Conservation (phyloP, 2,113 vertebrate genomes). For the Seriola dumerili region DNA sequence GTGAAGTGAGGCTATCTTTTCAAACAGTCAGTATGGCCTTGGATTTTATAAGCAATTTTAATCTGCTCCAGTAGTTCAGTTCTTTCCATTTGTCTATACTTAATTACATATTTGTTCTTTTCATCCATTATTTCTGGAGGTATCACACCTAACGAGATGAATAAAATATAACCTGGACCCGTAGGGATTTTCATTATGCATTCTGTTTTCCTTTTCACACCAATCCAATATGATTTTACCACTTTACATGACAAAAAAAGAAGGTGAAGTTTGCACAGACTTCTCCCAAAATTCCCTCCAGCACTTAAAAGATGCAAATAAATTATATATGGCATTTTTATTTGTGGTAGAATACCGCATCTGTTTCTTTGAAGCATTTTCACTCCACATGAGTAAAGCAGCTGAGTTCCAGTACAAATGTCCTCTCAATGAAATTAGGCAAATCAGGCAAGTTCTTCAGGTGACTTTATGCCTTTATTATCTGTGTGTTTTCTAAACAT, state of each 20-base stretch:
- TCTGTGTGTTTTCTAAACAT: no score
- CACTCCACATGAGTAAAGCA: not conserved
- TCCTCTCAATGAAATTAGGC: not conserved
- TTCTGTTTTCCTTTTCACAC: not conserved
- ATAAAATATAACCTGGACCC: not conserved
- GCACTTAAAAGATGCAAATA: not conserved
- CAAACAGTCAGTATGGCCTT: not conserved
- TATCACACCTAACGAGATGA: not conserved
- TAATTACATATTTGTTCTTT: not conserved
- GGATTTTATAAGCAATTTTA: not conserved
- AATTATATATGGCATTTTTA: not conserved
- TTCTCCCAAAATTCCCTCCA: not conserved
- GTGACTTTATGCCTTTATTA: not conserved
- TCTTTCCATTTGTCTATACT: not conserved
- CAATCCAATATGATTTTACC: not conserved
- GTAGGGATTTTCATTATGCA: not conserved
- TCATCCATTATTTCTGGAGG: not conserved
- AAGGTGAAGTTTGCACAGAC: not conserved
- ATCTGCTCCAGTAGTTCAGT: not conserved
- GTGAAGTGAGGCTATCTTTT: not conserved
- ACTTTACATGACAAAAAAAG: not conserved
- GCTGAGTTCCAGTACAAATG: not conserved
- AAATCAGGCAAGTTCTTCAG: no score
- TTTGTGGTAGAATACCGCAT: not conserved
- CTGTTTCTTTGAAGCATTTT: not conserved